Conservation (phyloP, 2,113 vertebrate genomes). For the Galbula dea region DNA sequence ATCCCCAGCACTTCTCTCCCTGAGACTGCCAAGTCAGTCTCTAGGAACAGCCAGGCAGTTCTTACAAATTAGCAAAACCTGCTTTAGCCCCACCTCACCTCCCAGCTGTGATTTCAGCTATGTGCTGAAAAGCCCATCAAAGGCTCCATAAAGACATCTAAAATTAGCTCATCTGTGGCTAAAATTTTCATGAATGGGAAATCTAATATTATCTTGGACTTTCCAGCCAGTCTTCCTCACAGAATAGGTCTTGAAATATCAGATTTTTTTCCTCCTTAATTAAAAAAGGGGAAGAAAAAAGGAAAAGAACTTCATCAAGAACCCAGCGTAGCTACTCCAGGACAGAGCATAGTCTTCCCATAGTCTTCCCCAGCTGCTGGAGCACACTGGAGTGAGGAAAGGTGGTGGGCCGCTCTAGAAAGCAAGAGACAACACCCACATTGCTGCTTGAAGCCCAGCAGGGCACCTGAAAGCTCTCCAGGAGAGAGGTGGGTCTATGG, state of each 20-base stretch:
- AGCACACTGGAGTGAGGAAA: not conserved
- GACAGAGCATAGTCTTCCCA: not conserved
- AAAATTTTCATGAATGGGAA: constrained; percentile 40
- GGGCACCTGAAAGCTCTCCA: not conserved
- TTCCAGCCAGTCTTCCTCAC: not conserved
- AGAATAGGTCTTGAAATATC: not conserved
- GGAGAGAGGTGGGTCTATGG: rapidly evolving
- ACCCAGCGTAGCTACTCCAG: not conserved
- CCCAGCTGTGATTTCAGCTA: not conserved
- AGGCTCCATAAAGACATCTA: constrained; percentile 1
- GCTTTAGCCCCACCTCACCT: not conserved
- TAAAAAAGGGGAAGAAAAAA: not conserved
- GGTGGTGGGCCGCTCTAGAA: not conserved
- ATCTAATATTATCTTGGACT: constrained; percentile 27
- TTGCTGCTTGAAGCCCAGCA: not conserved
- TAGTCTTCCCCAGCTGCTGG: not conserved
- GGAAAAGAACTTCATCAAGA: too few relatives aligned
- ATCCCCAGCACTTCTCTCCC: not conserved
- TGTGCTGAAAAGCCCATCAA: not conserved
- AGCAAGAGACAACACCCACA: rapidly evolving
- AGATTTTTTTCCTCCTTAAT: not conserved
- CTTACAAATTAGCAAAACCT: not conserved
- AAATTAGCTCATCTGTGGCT: constrained; percentile 29
- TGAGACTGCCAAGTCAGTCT: not conserved
- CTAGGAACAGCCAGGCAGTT: not conserved